Conservation (phyloP, 2,113 vertebrate species). For the Glaucidium brasilianum region DNA sequence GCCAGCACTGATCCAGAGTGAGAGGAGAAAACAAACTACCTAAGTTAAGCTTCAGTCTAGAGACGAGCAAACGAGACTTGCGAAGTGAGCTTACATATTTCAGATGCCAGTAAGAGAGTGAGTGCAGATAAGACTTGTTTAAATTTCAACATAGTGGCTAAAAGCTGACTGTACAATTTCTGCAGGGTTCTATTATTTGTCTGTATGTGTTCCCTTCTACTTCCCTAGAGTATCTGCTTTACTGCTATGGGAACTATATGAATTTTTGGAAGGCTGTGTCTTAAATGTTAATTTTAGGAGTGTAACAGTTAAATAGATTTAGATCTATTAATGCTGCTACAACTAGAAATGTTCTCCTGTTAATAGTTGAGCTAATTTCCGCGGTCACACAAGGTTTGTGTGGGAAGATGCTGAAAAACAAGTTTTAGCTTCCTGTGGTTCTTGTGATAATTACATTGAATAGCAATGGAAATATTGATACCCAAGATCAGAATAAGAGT, state of each 20-base stretch:
- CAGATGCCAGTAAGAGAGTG: background rate
- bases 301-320: background rate
- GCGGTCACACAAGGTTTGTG: rapidly evolving
- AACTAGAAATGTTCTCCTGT: background rate
- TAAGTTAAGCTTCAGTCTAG: background rate
- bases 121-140: background rate
- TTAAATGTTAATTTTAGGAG: background rate
- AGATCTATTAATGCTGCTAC: background rate
- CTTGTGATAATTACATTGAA: background rate
- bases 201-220: background rate
- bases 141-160: background rate
- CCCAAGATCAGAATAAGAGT: background rate
- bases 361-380: background rate
- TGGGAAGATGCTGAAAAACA: background rate
- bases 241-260: background rate
- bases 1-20: background rate
- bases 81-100: rapidly evolving
- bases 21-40: background rate
- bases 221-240: background rate
- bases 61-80: background rate
- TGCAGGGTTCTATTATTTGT: background rate
- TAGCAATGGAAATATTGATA: background rate
- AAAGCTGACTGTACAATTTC: background rate
- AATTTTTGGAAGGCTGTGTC: background rate
- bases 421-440: background rate